Evolutionary conservation across 2,797 vertebrate species (phyloP).

Genomic region (Trichosurus vulpecula): DNA sequence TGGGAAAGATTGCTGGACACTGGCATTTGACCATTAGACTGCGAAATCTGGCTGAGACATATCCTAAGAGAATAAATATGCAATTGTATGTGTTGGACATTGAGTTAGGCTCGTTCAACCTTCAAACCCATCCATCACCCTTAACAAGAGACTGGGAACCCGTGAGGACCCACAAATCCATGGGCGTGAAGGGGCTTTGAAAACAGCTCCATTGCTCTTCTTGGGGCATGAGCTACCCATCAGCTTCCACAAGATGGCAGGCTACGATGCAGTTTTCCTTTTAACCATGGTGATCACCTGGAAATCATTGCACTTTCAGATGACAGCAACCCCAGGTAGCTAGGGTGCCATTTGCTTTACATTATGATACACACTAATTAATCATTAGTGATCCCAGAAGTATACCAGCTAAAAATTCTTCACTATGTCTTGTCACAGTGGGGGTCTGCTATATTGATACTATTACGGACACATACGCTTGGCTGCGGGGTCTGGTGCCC

Average conservation of each 20-base stretch:
- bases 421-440: slow-evolving; percentile 91
- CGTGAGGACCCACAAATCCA: background rate
- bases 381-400: slow-evolving; percentile 99
- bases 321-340: slow-evolving; percentile 95
- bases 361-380: slow-evolving; percentile 99
- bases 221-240: slow-evolving; percentile 76
- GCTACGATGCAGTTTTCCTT: slow-evolving; percentile 84
- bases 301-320: slow-evolving; percentile 85
- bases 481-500: slow-evolving; percentile 85
- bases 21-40: slow-evolving; percentile 7
- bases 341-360: slow-evolving; percentile 97
- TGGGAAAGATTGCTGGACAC: background rate
- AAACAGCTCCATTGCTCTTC: background rate
- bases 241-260: slow-evolving; percentile 94
- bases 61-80: slow-evolving; percentile 22
- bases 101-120: slow-evolving; percentile 57
- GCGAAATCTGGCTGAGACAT: slow-evolving; percentile 42
- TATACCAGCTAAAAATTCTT: slow-evolving; percentile 94
- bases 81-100: slow-evolving; percentile 39
- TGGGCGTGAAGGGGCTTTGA: background rate
- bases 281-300: slow-evolving; percentile 79
- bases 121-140: slow-evolving; percentile 50
- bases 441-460: slow-evolving; percentile 92
- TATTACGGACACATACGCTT: slow-evolving; percentile 90
- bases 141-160: slow-evolving; percentile 32